Conservation (phyloP, 2,113 vertebrate genomes). For the Naja naja region DNA sequence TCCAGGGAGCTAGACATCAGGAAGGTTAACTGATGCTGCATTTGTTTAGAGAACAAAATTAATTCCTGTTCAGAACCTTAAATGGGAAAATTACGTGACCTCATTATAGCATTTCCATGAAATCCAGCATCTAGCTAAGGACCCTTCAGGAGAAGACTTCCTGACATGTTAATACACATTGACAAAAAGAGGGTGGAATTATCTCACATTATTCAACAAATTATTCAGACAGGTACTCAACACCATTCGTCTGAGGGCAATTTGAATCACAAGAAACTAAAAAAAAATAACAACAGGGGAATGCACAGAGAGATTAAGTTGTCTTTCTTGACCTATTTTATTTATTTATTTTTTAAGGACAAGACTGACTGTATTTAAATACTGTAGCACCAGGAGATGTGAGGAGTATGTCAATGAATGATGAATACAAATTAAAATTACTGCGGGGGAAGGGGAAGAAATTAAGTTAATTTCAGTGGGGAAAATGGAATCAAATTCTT, state of each 20-base stretch:
- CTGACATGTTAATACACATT: neutral
- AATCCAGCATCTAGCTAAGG: slow-evolving; percentile 2
- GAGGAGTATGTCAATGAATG: slow-evolving; percentile 62
- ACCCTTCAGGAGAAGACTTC: neutral
- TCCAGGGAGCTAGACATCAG: neutral
- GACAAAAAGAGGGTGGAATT: neutral
- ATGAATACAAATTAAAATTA: slow-evolving; percentile 65
- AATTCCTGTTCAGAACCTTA: slow-evolving; percentile 5
- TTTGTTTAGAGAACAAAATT: neutral
- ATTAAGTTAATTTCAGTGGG: slow-evolving; percentile 54
- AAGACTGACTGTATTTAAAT: slow-evolving; percentile 46
- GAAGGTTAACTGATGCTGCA: neutral
- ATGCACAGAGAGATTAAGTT: slow-evolving; percentile 27
- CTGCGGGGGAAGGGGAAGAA: slow-evolving; percentile 49
- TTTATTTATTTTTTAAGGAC: slow-evolving; percentile 47
- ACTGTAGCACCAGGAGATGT: slow-evolving; percentile 44
- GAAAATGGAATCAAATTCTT: slow-evolving; percentile 53
- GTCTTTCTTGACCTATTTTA: slow-evolving; percentile 43
- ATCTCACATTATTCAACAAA: slow-evolving; percentile 18
- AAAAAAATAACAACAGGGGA: slow-evolving; percentile 8
- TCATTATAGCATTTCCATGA: slow-evolving; percentile 1
- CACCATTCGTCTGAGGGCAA: slow-evolving; percentile 19
- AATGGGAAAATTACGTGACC: neutral
- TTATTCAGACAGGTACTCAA: neutral
- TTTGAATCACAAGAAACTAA: slow-evolving; percentile 10